A percentile compares a stretch with the other conserved stretches of the same genome.
Conservation (phyloP, 2,113 vertebrate genomes). For the Centrocercus urophasianus region DNA sequence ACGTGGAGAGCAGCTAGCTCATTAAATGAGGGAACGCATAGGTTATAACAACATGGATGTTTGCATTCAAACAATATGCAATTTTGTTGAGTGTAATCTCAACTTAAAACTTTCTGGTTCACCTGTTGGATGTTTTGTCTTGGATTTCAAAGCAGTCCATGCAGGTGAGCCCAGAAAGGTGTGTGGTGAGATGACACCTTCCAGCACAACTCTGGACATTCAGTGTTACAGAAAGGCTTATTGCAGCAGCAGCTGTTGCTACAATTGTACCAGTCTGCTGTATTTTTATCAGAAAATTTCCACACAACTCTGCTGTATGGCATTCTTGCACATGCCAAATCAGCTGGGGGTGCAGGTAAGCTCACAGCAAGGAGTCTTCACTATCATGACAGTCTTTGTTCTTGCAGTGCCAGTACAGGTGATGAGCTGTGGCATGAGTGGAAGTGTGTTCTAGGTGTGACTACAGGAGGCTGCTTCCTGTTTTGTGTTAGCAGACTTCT, state of each 20-base stretch:
- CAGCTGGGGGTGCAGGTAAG: background rate
- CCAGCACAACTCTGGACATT: background rate
- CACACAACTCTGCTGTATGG: background rate
- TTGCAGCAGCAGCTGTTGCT: background rate
- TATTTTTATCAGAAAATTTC: background rate
- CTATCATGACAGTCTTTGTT: background rate
- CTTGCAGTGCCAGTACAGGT: background rate
- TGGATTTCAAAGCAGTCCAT: background rate
- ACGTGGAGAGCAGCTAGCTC: background rate
- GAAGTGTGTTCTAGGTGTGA: background rate
- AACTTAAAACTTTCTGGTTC: background rate
- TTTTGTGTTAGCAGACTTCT: background rate
- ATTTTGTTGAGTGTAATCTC: background rate
- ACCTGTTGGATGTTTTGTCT: background rate
- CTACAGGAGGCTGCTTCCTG: background rate
- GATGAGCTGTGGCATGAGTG: background rate
- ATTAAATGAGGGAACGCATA: background rate
- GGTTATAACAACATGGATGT: background rate
- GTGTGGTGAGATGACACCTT: background rate
- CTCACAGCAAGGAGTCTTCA: background rate
- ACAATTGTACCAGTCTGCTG: background rate
- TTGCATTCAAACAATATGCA: background rate
- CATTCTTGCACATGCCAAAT: background rate
- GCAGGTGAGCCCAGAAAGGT: background rate
- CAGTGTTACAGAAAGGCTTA: background rate